Percentiles rank a stretch among this genome's conserved stretches.
phyloP scores from a whole-genome alignment of 2,888 invertebrate genomes.

The Gortyna flavago region DNA sequence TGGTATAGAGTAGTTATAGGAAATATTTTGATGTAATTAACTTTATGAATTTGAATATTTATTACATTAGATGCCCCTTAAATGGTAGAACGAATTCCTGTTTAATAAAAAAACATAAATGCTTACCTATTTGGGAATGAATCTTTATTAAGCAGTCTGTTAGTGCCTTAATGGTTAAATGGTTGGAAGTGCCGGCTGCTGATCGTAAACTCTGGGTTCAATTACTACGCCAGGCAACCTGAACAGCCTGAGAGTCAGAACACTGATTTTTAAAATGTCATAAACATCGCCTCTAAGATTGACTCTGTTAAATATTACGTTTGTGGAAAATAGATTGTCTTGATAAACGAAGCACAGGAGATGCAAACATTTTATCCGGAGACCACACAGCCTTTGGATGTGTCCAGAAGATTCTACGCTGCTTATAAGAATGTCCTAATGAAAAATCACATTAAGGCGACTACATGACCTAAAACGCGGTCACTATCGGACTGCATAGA shows the following conservation, averaged over 20 bases:
- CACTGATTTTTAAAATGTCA: not conserved
- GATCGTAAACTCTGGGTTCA: not conserved
- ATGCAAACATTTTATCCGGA: not conserved
- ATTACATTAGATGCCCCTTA: conserved; percentile 17
- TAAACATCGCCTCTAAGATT: not conserved
- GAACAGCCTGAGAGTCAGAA: too few relatives aligned
- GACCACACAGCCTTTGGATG: not conserved
- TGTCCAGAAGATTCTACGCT: not conserved
- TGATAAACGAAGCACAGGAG: not conserved
- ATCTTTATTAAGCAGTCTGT: conserved; percentile 17
- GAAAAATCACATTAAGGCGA: not conserved
- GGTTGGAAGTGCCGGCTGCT: too few relatives aligned
- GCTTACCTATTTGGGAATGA: not conserved
- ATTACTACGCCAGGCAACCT: not conserved
- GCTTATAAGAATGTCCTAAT: not conserved
- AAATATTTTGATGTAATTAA: conserved; percentile 44
- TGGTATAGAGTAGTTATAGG: conserved; percentile 1
- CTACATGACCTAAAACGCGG: too few relatives aligned
- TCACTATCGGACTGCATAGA: too few relatives aligned
- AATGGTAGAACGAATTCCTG: conserved; percentile 14
- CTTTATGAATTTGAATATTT: conserved; percentile 43
- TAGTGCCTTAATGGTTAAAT: not conserved
- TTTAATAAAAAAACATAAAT: conserved; percentile 2
- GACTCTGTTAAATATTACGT: not conserved
- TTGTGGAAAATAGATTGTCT: not conserved